Evolutionary conservation across 2,113 vertebrate species (phyloP).

Genomic region (Plestiodon gilberti): DNA sequence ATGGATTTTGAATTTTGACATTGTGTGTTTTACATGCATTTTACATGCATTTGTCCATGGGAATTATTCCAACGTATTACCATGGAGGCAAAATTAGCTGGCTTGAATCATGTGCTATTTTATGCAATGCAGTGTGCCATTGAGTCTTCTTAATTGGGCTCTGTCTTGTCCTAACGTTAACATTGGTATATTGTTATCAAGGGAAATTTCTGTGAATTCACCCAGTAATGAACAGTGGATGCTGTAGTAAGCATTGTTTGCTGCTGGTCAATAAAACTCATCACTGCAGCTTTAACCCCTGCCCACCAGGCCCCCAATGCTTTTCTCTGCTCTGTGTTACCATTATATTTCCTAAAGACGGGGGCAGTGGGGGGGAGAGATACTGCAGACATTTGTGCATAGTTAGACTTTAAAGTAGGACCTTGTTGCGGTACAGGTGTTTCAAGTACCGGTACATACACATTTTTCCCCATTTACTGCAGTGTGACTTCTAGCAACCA

Average conservation of each 20-base stretch:
- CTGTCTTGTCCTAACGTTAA: neutral
- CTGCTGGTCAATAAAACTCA: neutral
- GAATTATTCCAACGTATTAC: neutral
- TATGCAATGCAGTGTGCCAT: neutral
- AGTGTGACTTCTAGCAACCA: neutral
- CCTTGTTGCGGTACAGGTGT: conserved; percentile 13
- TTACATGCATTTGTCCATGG: neutral
- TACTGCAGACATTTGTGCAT: neutral
- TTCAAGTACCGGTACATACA: neutral
- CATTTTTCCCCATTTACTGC: rapidly evolving
- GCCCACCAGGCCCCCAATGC: neutral
- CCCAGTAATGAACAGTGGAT: neutral
- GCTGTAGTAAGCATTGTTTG: neutral
- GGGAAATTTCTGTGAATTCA: neutral
- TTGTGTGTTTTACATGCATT: neutral
- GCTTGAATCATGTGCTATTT: neutral
- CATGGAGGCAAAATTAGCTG: neutral
- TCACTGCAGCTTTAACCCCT: neutral
- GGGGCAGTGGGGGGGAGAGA: too few relatives aligned
- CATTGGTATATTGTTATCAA: neutral
- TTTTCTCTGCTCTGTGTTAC: neutral
- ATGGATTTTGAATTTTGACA: neutral
- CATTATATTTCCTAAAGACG: too few relatives aligned
- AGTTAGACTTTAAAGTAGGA: neutral
- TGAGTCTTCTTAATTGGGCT: neutral